Conservation (phyloP, 2,113 vertebrate species). For the Plestiodon gilberti region DNA sequence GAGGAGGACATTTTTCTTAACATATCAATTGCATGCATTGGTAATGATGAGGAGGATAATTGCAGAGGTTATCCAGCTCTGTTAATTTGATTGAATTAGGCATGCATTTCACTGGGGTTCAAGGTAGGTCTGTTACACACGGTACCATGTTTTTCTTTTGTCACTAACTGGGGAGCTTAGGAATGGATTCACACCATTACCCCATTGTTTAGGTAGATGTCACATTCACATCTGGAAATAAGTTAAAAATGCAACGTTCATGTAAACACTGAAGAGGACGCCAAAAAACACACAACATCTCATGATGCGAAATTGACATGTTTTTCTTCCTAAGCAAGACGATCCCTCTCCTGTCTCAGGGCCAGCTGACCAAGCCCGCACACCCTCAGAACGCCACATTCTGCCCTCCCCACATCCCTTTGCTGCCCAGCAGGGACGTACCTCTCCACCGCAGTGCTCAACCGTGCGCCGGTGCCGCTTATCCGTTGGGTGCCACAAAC, state of each 20-base stretch:
- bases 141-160: not conserved
- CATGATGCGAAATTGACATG: not conserved
- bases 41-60: conserved; percentile 1
- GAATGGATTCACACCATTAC: fast-evolving
- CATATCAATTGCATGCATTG: not conserved
- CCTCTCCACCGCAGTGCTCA: too few species aligned
- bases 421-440: too few species aligned
- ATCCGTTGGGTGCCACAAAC: too few species aligned
- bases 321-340: too few species aligned
- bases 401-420: too few species aligned
- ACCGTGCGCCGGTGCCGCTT: too few species aligned
- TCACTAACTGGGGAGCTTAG: not conserved
- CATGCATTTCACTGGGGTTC: not conserved
- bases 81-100: not conserved
- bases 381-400: too few species aligned
- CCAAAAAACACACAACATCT: too few species aligned
- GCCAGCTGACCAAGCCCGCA: too few species aligned
- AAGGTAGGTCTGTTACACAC: not conserved
- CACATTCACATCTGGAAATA: not conserved
- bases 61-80: not conserved
- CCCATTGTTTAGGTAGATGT: not conserved
- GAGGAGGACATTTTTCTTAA: not conserved
- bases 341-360: not conserved
- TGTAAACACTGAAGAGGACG: not conserved
- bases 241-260: not conserved